Percentiles rank a stretch among this genome's conserved stretches.
phyloP scores from a whole-genome alignment of 1,140 invertebrate species.

The Ridgeia piscesae region DNA sequence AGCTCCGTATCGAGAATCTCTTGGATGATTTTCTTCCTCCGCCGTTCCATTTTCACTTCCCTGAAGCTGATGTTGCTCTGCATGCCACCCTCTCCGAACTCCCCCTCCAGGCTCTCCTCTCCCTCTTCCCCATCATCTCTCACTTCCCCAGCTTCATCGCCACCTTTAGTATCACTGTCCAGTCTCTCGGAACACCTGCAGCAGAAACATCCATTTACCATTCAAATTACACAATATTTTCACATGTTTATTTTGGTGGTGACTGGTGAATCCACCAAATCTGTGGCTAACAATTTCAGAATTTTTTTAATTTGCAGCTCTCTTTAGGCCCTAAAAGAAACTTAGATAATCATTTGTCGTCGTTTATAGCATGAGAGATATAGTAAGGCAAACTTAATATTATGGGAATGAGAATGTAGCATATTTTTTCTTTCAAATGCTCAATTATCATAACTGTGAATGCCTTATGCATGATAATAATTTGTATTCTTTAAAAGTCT shows the following conservation, averaged over 20 bases:
- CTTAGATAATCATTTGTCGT: no score
- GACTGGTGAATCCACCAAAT: no score
- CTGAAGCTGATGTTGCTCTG: background rate
- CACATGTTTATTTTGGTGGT: background rate
- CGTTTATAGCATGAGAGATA: no score
- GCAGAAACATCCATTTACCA: background rate
- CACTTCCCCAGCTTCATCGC: background rate
- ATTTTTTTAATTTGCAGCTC: no score
- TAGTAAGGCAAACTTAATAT: no score
- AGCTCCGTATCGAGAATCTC: slow-evolving; percentile 75
- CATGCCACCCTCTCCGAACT: background rate
- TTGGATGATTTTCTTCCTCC: slow-evolving; percentile 50
- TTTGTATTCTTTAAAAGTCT: no score
- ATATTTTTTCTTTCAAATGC: no score
- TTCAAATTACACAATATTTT: background rate
- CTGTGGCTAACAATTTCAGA: no score
- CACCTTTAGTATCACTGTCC: background rate
- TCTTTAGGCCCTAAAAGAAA: no score
- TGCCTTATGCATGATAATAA: no score
- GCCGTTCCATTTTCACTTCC: slow-evolving; percentile 34
- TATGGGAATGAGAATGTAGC: no score
- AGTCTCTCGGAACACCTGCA: background rate
- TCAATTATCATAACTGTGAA: no score
- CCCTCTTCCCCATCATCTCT: background rate
- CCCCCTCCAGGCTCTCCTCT: background rate